Evolutionary conservation across 2,797 vertebrate genomes (phyloP), one percentile per base, ranked within the genome.

Genomic region (Intellagama lesueurii): DNA sequence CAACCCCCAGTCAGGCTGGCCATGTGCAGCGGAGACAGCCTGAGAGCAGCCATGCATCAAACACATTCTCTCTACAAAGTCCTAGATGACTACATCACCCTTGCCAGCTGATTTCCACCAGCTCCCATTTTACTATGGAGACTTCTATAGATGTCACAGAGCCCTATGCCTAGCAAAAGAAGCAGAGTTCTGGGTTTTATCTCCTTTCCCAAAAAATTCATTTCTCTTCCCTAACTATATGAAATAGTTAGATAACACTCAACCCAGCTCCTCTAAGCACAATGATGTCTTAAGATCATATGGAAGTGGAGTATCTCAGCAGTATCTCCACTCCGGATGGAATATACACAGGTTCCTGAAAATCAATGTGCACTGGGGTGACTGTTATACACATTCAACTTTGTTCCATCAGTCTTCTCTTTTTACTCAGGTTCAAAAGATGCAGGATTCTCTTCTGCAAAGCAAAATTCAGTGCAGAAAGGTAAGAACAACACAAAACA

Each of bases 401-500:
- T 66, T 0, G 0, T 19, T 81, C 49, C 11, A 72, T 12, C 26
- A 32, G 49, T n/a, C 40, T 91, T 40, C 56, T 44, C 83, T 86
- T n/a, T 9, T 47, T 7, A 72, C 64, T 72, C 44, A 84, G 47
- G 22, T n/a, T 85, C 78, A 89, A 90, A 32, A 8, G 69, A 49
- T 56, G 90, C 68, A 64, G 85, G 69, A 82, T 77, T 79, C 68
- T 83, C 64, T 66, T 91, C 60, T 47, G 69, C 87, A 89, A 73
- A 87, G 86, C 24, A 2, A 0, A 0, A 83, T 87, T 35, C 32
- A 87, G 17, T 91, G 9, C 47, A 90, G 81, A 88, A 89, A 80
- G 69, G 80, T 60, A 90, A 92, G 84, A 91, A 90, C 92, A 17
- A 64, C 16, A 22, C 16, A 91, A 72, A 85, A 94, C 96, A 60